Conservation (phyloP, 2,797 vertebrate genomes). For the Trachurus trachurus region DNA sequence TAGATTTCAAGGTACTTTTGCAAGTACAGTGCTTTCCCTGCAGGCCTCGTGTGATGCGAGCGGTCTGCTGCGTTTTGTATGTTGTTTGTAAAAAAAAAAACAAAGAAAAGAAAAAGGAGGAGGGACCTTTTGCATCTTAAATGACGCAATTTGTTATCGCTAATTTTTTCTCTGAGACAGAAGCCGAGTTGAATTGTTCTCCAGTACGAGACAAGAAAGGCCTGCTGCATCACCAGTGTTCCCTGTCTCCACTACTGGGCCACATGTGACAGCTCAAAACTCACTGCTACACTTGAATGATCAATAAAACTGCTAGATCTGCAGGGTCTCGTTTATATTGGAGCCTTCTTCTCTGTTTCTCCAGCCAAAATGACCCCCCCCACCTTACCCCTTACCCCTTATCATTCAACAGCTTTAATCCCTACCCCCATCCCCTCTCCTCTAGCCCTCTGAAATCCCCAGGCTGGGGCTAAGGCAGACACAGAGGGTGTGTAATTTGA, state of each 20-base stretch:
- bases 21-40: slow-evolving; percentile 57
- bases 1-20: slow-evolving; percentile 56
- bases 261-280: slow-evolving; percentile 48
- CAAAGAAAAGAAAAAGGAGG: slow-evolving; percentile 4
- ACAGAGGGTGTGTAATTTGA: slow-evolving; percentile 88
- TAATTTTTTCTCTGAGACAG: slow-evolving; percentile 46
- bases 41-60: slow-evolving; percentile 41
- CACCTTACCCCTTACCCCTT: slow-evolving; percentile 17
- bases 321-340: slow-evolving; percentile 44
- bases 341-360: slow-evolving; percentile 68
- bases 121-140: slow-evolving; percentile 34
- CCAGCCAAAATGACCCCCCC: slow-evolving; percentile 46
- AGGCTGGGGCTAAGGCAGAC: slow-evolving; percentile 80
- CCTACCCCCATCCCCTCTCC: slow-evolving; percentile 66
- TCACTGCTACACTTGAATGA: slow-evolving; percentile 41
- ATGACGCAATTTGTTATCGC: slow-evolving; percentile 50
- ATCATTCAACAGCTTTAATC: slow-evolving; percentile 83
- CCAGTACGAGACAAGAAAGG: slow-evolving; percentile 17
- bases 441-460: slow-evolving; percentile 78
- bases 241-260: slow-evolving; percentile 27
- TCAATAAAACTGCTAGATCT: slow-evolving; percentile 66
- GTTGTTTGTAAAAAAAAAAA: not conserved
- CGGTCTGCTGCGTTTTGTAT: slow-evolving; percentile 33
- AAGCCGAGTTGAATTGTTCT: slow-evolving; percentile 64
- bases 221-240: slow-evolving; percentile 46